These are phyloP conservation scores for Amiota communis DNA, from an alignment of 2,888 invertebrate genomes.

Conservation along the genomic window DNA sequence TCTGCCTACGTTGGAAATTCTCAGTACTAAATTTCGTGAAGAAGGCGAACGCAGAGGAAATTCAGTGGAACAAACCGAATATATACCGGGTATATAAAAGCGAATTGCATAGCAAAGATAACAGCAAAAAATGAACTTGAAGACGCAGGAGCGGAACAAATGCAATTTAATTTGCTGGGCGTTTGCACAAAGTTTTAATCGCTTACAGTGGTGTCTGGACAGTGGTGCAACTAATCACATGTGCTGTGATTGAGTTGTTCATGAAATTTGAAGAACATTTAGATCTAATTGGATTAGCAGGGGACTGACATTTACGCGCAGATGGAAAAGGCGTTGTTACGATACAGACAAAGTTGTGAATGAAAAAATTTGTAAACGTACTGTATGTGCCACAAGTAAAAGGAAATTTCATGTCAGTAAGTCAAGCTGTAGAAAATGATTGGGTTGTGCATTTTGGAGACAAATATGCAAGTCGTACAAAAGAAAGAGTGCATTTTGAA, in stretches of 20 bases:
- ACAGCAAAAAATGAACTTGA: neutral
- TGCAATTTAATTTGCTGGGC: slow-evolving; percentile 30
- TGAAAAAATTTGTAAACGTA: slow-evolving; percentile 33
- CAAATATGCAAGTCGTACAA: slow-evolving; percentile 25
- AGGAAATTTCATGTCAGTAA: slow-evolving; percentile 33
- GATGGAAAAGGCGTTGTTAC: slow-evolving; percentile 34
- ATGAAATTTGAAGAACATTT: slow-evolving; percentile 29
- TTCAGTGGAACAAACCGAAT: too few relatives aligned
- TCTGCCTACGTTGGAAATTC: slow-evolving; percentile 6
- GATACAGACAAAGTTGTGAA: slow-evolving; percentile 32
- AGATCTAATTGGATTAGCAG: slow-evolving; percentile 31
- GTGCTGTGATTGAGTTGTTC: slow-evolving; percentile 30
- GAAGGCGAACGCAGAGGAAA: neutral
- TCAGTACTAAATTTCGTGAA: neutral
- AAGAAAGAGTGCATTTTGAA: slow-evolving; percentile 30
- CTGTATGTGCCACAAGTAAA: slow-evolving; percentile 34
- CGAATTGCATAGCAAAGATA: neutral
- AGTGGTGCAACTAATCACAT: slow-evolving; percentile 32
- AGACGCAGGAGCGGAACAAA: slow-evolving; percentile 24
- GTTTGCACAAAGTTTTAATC: slow-evolving; percentile 26
- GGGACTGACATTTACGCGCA: slow-evolving; percentile 30
- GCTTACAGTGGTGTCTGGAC: slow-evolving; percentile 31
- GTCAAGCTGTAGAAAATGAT: slow-evolving; percentile 31
- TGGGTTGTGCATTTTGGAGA: slow-evolving; percentile 30
- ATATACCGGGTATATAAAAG: too few relatives aligned